Evolutionary conservation across 1,140 invertebrate genomes (phyloP).

Genomic region (Drosophila varians): DNA sequence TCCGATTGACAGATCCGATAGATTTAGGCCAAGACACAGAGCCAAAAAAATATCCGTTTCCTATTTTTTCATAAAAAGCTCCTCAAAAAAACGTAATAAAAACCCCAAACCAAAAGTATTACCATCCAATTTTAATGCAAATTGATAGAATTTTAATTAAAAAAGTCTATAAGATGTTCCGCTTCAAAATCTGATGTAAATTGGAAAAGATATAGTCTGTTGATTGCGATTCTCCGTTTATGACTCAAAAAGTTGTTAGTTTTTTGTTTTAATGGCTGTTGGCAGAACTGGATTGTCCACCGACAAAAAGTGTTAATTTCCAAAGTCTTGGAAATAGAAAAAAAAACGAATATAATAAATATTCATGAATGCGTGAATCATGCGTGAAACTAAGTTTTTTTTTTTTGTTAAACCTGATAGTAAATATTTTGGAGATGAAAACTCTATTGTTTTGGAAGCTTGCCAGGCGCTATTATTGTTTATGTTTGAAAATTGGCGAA

Average conservation of each 20-base stretch:
- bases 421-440: neutral
- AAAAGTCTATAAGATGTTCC: neutral
- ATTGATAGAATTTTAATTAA: neutral
- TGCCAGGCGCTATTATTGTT: conserved; percentile 21
- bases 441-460: conserved; percentile 1
- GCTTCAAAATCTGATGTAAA: conserved; percentile 12
- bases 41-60: no score
- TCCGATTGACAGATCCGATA: no score
- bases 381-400: no score
- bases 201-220: neutral
- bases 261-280: conserved; percentile 1
- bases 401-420: no score
- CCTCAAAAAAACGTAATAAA: no score
- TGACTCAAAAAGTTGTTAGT: conserved; percentile 31
- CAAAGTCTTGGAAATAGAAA: conserved; percentile 11
- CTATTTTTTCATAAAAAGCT: no score
- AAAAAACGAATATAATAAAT: conserved; percentile 10
- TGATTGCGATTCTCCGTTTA: neutral
- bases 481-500: conserved; percentile 5
- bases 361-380: conserved; percentile 29
- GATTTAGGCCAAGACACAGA: no score
- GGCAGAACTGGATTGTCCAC: conserved; percentile 19
- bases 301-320: conserved; percentile 37
- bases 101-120: neutral
- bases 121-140: no score